Percentiles rank a stretch among this genome's conserved stretches.
Conservation (phyloP, 2,797 vertebrate species). For the Micrastur ruficollis region DNA sequence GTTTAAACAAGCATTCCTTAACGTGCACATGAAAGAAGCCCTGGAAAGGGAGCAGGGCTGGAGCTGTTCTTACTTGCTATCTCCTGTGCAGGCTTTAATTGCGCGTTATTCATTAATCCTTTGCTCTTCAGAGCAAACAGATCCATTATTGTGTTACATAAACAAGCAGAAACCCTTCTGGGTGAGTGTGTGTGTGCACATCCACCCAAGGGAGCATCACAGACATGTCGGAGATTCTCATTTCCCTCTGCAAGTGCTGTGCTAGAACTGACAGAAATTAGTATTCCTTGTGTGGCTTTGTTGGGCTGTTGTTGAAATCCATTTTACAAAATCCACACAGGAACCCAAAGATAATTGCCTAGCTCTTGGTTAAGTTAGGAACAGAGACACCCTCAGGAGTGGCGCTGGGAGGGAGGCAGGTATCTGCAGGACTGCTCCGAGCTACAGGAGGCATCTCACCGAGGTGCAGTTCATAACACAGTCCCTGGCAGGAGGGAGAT, state of each 20-base stretch:
- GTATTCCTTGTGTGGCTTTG: neutral
- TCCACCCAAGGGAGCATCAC: neutral
- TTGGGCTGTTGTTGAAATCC: neutral
- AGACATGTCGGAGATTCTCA: neutral
- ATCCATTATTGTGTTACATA: neutral
- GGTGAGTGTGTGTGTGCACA: neutral
- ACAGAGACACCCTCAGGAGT: neutral
- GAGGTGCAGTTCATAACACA: rapidly evolving
- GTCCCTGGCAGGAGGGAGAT: neutral
- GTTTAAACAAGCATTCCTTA: neutral
- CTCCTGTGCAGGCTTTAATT: slow-evolving; percentile 30
- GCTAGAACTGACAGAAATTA: neutral
- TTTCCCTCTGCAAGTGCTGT: neutral
- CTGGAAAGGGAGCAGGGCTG: neutral
- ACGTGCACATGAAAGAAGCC: neutral
- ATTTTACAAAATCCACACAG: neutral
- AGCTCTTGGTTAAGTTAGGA: neutral
- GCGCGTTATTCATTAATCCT: slow-evolving; percentile 34
- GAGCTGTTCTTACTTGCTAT: neutral
- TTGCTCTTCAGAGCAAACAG: slow-evolving; percentile 42
- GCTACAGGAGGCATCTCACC: neutral
- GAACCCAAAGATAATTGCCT: neutral
- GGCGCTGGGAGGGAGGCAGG: neutral
- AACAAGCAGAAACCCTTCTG: slow-evolving; percentile 10
- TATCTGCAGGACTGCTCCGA: neutral